Percentiles rank a stretch among this genome's conserved stretches.
phyloP scores from a whole-genome alignment of 2,797 vertebrate genomes.

The Bovichtus variegatus region DNA sequence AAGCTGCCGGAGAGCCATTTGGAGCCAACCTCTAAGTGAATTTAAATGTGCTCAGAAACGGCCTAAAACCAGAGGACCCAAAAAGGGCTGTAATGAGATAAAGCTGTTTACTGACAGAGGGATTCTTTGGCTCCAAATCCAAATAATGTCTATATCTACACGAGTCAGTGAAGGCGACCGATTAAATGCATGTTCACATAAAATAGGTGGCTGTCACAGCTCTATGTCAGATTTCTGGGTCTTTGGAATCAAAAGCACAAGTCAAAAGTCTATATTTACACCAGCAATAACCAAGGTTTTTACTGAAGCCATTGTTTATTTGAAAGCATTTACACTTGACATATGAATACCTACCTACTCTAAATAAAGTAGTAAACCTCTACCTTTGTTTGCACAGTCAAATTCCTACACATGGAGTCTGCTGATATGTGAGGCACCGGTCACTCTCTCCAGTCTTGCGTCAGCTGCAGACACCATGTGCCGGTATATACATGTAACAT shows the following conservation, averaged over 20 bases:
- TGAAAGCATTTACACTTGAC: neutral
- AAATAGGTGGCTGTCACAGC: neutral
- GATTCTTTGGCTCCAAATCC: neutral
- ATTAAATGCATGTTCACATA: neutral
- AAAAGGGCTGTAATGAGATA: constrained; percentile 15
- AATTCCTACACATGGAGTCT: neutral
- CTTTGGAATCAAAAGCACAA: neutral
- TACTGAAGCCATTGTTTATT: neutral
- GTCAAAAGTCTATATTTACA: neutral
- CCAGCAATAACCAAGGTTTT: neutral
- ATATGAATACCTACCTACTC: neutral
- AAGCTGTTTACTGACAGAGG: constrained; percentile 24
- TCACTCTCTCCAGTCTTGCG: neutral
- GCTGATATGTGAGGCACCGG: neutral
- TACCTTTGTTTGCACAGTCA: neutral
- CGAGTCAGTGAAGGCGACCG: neutral
- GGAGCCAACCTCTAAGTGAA: constrained; percentile 25
- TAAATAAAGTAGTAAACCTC: neutral
- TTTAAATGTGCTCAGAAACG: constrained; percentile 27
- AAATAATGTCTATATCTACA: neutral
- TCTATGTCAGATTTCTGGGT: neutral
- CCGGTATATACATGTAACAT: neutral
- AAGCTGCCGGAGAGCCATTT: constrained; percentile 20
- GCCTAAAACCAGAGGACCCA: constrained; percentile 25
- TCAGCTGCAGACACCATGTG: neutral